Evolutionary conservation across 2,888 invertebrate species (phyloP).

Genomic region (Acanthosepion pharaonis): DNA sequence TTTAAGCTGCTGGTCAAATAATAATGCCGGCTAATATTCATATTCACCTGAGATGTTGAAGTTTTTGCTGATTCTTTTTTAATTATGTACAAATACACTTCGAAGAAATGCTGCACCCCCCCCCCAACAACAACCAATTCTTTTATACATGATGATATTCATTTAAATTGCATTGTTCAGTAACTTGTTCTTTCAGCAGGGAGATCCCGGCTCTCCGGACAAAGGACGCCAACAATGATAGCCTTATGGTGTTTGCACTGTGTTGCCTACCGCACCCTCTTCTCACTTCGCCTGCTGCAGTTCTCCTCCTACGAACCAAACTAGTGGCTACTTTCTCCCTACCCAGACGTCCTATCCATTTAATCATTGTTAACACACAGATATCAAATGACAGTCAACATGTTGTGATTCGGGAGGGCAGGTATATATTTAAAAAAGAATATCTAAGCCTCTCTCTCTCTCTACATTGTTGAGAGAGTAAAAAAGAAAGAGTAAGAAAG

Average conservation of each 20-base stretch:
- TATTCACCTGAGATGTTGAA: too few relatives aligned
- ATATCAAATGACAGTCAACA: constrained; percentile 33
- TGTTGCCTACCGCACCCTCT: background rate
- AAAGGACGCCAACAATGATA: background rate
- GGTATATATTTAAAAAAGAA: background rate
- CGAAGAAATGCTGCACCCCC: background rate
- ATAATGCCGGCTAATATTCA: too few relatives aligned
- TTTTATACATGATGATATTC: background rate
- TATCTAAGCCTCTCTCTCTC: too few relatives aligned
- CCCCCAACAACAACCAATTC: background rate
- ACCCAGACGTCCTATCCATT: background rate
- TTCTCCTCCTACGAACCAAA: background rate
- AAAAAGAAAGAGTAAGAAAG: background rate
- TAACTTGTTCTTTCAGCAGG: background rate
- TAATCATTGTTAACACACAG: constrained; percentile 10
- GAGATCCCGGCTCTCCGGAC: background rate
- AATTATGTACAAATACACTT: too few relatives aligned
- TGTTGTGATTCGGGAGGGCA: background rate
- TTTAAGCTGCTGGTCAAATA: too few relatives aligned
- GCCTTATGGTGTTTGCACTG: background rate
- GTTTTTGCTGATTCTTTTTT: too few relatives aligned
- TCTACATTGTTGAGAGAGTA: too few relatives aligned
- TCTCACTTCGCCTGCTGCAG: background rate
- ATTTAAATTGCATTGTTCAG: background rate
- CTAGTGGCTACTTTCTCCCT: background rate